Evolutionary conservation across 2,113 vertebrate species (phyloP).

Genomic region (Melanerpes formicivorus): DNA sequence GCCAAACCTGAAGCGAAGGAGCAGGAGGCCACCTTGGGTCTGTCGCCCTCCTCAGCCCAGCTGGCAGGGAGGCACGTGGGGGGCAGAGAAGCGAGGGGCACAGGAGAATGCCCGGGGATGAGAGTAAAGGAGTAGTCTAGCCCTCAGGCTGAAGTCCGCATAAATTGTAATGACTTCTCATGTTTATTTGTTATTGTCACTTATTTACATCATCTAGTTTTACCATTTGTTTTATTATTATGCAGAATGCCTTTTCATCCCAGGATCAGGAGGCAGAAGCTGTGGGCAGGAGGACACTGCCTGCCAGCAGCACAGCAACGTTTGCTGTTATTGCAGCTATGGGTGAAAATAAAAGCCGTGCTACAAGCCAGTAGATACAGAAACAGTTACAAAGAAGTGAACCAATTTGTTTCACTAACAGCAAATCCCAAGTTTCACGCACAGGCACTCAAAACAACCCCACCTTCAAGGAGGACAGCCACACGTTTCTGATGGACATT

Average conservation of each 20-base stretch:
- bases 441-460: neutral
- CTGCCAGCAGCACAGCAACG: constrained; percentile 25
- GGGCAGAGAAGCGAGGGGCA: neutral
- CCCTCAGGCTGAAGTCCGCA: neutral
- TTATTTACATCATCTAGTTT: neutral
- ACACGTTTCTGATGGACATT: neutral
- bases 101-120: neutral
- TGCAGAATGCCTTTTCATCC: neutral
- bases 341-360: neutral
- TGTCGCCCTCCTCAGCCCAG: neutral
- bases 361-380: neutral
- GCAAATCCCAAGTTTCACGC: neutral
- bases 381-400: neutral
- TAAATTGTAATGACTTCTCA: neutral
- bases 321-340: neutral
- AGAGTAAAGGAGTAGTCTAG: neutral
- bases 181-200: neutral
- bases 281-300: neutral
- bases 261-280: neutral
- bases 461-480: neutral
- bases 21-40: accelerated
- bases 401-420: neutral
- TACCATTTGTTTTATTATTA: neutral
- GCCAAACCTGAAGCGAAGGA: neutral
- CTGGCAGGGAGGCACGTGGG: neutral